Percentiles rank a stretch among this genome's conserved stretches.
Conservation (phyloP, 64 coral and sea anemone species). For the Acropora tenuis region DNA sequence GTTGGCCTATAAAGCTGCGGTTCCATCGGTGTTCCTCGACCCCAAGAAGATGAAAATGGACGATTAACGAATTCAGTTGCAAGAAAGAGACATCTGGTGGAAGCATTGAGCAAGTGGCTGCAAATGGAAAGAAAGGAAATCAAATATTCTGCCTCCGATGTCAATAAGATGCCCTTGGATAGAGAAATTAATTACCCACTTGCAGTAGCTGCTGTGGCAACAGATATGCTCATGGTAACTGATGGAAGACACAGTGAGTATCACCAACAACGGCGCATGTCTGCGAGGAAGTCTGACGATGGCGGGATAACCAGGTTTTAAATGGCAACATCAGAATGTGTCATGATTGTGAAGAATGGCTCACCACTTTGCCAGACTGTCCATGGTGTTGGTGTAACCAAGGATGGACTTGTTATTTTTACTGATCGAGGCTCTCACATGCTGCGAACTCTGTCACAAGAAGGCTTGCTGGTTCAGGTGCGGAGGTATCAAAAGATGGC, state of each 20-base stretch:
- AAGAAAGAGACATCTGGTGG: conserved; percentile 8
- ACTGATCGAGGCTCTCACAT: conserved; percentile 28
- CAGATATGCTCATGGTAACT: conserved; percentile 53
- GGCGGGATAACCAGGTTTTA: conserved; percentile 42
- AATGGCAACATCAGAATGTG: conserved; percentile 31
- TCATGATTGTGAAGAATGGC: conserved; percentile 34
- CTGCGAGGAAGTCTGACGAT: conserved; percentile 20
- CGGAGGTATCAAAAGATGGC: too few relatives aligned
- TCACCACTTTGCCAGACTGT: not conserved
- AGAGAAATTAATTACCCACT: conserved; percentile 6
- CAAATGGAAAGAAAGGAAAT: not conserved
- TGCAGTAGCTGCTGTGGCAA: not conserved
- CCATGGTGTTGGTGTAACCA: conserved; percentile 27
- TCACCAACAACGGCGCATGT: conserved; percentile 64
- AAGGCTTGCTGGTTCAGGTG: too few relatives aligned
- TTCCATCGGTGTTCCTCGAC: conserved; percentile 39
- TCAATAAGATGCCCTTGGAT: conserved; percentile 15
- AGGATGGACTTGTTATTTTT: conserved; percentile 7
- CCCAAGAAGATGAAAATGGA: conserved; percentile 54
- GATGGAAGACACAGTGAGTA: conserved; percentile 20
- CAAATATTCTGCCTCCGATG: conserved; percentile 18
- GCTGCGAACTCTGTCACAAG: not conserved
- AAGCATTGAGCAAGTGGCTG: conserved; percentile 27
- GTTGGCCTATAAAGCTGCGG: conserved; percentile 31
- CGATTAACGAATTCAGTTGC: not conserved